These are phyloP conservation scores for Microtus agrestis DNA, from an alignment of 2,797 vertebrate species.

Conservation along the genomic window DNA sequence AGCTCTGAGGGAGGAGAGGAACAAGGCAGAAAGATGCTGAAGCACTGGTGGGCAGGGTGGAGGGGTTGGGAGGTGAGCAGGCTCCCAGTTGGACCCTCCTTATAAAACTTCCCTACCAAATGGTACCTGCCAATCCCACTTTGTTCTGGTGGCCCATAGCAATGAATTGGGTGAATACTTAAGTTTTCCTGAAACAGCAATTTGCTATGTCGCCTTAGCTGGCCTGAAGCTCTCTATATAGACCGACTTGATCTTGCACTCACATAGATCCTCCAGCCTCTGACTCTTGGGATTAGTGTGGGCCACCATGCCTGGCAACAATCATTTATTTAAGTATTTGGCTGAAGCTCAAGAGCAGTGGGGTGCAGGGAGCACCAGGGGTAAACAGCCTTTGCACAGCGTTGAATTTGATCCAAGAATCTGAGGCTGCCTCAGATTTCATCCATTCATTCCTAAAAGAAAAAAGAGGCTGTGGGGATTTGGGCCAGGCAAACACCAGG, in stretches of 20 bases:
- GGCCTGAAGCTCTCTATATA: not conserved
- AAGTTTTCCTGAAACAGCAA: not conserved
- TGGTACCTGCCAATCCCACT: not conserved
- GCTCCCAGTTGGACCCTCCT: too few species aligned
- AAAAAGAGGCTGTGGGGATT: not conserved
- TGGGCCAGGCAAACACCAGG: not conserved
- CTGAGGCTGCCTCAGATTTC: fast-evolving
- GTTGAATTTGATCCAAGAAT: not conserved
- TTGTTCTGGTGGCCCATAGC: not conserved
- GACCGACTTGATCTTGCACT: not conserved
- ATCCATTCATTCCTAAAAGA: not conserved
- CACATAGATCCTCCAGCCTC: not conserved
- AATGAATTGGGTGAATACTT: not conserved
- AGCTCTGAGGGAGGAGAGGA: too few species aligned
- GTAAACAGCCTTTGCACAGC: not conserved
- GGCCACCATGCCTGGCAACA: not conserved
- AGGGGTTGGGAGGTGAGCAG: not conserved
- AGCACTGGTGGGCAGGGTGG: not conserved
- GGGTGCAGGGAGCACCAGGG: not conserved
- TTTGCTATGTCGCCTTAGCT: not conserved
- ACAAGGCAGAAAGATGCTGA: not conserved
- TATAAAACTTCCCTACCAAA: not conserved
- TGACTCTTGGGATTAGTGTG: not conserved
- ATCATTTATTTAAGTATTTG: not conserved
- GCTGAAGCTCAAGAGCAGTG: not conserved